A percentile compares a stretch with the other conserved stretches of the same genome.
Conservation (phyloP, 2,888 invertebrate genomes). For the Epirrhoe tristata region DNA sequence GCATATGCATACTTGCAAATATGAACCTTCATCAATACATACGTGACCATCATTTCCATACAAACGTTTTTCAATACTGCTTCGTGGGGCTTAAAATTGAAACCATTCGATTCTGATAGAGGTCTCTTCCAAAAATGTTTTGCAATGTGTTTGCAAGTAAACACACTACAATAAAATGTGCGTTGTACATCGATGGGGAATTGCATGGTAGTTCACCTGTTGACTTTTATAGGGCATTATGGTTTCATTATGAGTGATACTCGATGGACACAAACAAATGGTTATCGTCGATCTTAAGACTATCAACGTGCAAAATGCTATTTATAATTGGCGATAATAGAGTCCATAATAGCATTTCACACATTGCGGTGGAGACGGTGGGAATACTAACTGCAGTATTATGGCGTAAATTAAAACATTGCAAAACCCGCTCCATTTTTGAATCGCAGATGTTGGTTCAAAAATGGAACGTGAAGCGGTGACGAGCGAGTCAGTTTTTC, state of each 20-base stretch:
- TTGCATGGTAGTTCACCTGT: neutral
- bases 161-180: no score
- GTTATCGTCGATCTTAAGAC: slow-evolving; percentile 21
- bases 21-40: slow-evolving; percentile 45
- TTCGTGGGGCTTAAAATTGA: neutral
- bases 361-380: slow-evolving; percentile 43
- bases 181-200: no score
- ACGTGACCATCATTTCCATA: neutral
- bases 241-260: slow-evolving; percentile 17
- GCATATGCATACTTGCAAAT: slow-evolving; percentile 66
- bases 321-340: slow-evolving; percentile 12
- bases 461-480: slow-evolving; percentile 78
- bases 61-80: neutral
- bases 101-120: neutral
- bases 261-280: slow-evolving; percentile 37
- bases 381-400: slow-evolving; percentile 62
- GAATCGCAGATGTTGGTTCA: slow-evolving; percentile 69
- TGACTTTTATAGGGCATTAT: slow-evolving; percentile 1
- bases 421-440: slow-evolving; percentile 58
- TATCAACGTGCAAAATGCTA: slow-evolving; percentile 20
- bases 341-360: slow-evolving; percentile 32
- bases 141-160: neutral
- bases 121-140: neutral
- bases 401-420: slow-evolving; percentile 79
- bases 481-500: slow-evolving; percentile 81